Percentiles rank a stretch among this genome's conserved stretches.
Evolutionary conservation across 2,797 vertebrate genomes (phyloP).

Genomic region (Fistularia tabacaria): DNA sequence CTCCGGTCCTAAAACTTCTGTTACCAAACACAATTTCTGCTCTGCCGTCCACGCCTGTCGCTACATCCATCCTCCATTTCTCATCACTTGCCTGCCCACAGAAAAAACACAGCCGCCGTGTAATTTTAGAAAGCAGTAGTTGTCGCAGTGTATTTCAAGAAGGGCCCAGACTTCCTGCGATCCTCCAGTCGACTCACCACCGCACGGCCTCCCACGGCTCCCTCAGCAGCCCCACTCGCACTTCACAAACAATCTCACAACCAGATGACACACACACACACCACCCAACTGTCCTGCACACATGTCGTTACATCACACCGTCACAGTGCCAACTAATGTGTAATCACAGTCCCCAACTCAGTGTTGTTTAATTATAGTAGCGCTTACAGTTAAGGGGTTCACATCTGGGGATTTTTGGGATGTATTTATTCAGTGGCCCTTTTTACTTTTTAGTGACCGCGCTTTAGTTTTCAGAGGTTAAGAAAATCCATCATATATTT

Average conservation of each 20-base stretch:
- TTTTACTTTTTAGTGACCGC: no score
- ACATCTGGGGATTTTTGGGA: no score
- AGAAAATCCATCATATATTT: no score
- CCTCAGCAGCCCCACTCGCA: conserved; percentile 6
- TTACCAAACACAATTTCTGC: conserved; percentile 8
- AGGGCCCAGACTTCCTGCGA: conserved; percentile 15
- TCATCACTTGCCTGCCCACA: conserved; percentile 32
- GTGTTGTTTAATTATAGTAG: conserved; percentile 9
- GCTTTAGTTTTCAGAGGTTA: no score
- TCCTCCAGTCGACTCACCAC: conserved; percentile 31
- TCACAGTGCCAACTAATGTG: conserved; percentile 10
- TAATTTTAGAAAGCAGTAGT: conserved; percentile 51
- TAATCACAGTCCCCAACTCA: conserved; percentile 31
- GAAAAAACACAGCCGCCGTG: conserved; percentile 32
- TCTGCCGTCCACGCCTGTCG: conserved; percentile 47
- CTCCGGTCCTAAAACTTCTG: no score
- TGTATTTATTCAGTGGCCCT: no score
- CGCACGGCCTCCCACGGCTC: background rate
- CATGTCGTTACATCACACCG: conserved; percentile 36
- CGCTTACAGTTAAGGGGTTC: background rate
- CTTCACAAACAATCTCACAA: conserved; percentile 5
- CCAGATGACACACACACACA: background rate
- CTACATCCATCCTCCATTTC: conserved; percentile 32
- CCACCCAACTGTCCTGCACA: conserved; percentile 20
- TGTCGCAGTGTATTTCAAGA: conserved; percentile 35